Evolutionary conservation across 2,797 vertebrate genomes (phyloP), one percentile per base, ranked within the genome.

Genomic region (Gorsachius magnificus): DNA sequence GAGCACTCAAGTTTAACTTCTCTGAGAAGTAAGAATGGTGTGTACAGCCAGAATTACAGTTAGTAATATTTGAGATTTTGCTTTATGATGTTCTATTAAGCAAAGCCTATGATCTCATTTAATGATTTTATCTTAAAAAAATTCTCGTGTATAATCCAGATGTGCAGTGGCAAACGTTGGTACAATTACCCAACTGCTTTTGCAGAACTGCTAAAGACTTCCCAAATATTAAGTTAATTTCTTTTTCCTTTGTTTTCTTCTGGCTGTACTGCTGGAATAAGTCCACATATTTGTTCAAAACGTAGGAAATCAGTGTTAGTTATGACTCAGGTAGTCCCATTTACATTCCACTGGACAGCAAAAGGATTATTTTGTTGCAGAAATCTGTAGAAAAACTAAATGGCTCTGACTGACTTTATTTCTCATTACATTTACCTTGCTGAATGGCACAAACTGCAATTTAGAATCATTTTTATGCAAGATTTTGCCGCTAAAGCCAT

Each of bases 361-460:
- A 6, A 76, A 70, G 10, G 20, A 61, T 70, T 82, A 57, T 66
- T 87, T 91, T 92, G 25, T 87, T 76, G 26, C 16, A 81, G 14
- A 10, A 84, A 58, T 80, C 0, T 3, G 28, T 60, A 56, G 18
- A 51, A 83, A 90, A 87, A 83, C 12, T 71, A 51, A 95, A 71
- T 1, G 0, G 22, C 10, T 65, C 31, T 70, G 43, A 81, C n/a
- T 92, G 31, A 58, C 46, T 88, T 88, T 92, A 38, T 71, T 95
- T 92, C 36, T 77, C 31, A 57, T 60, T 95, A 16, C 10, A 77
- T 80, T 92, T 74, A n/a, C 13, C 0, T 50, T 56, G 17, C 31
- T 90, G 80, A 90, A 86, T 81, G 45, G 31, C 50, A 72, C 50
- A 66, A 93, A 80, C 33, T 87, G 26, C 16, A 83, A 83, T 84